Evolutionary conservation across 2,113 vertebrate genomes (phyloP).

Genomic region (Ictalurus punctatus): DNA sequence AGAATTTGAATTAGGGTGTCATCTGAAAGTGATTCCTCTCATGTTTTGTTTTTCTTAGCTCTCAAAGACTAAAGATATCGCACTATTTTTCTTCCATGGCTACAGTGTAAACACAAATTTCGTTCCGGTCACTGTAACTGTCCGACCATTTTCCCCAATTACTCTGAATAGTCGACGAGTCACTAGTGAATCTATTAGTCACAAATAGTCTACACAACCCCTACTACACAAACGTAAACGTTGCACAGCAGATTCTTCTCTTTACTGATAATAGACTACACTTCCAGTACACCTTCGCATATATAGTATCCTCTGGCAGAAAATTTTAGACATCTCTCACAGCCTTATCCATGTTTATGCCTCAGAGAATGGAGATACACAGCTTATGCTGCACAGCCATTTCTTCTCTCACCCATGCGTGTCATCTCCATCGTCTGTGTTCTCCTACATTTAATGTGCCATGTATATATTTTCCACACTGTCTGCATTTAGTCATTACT

Average conservation of each 20-base stretch:
- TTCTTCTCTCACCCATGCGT: slow-evolving; percentile 5
- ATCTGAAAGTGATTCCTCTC: background rate
- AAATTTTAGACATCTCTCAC: background rate
- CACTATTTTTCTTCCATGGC: background rate
- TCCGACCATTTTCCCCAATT: background rate
- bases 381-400: background rate
- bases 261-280: background rate
- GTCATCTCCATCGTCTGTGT: slow-evolving; percentile 11
- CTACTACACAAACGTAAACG: background rate
- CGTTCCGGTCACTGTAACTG: background rate
- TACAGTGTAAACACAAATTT: background rate
- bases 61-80: background rate
- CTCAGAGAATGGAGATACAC: background rate
- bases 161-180: too few species aligned
- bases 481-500: slow-evolving; percentile 16
- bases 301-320: background rate
- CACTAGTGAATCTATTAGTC: background rate
- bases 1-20: background rate
- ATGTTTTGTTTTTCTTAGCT: background rate
- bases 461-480: slow-evolving; percentile 13
- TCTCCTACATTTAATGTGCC: slow-evolving; percentile 1
- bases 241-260: background rate
- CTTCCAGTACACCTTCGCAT: background rate
- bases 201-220: background rate
- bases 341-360: background rate